Base-by-base conservation (phyloP, 2,113 vertebrate genomes). In the Engraulis encrasicolus region DNA sequence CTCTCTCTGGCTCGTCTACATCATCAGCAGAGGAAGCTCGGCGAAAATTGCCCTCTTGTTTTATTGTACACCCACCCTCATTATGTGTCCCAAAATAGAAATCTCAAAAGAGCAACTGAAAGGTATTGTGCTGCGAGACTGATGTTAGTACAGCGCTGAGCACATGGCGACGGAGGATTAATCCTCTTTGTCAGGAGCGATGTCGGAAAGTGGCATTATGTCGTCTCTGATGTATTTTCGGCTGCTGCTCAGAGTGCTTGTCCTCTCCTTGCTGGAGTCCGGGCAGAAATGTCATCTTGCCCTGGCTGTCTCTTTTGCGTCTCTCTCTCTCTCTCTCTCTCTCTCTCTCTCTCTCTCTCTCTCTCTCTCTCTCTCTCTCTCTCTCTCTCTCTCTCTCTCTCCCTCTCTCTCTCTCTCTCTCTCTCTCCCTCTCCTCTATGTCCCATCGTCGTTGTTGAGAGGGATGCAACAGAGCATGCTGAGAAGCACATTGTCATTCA, bases 161-260 rank as follows among this genome's bases (percentile, higher is more conserved):
- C 80, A 78, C 1, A 14, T 78, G 82, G 82, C 80, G 50, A 71
- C 37, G 71, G n/a, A n/a, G 83, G 77, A 86, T 84, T 86, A 88
- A 88, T 85, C 84, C 82, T 86, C 83, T 86, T 86, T 88, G 84
- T 86, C 84, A 86, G 87, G 80, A n/a, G 58, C 50, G 78, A 78
- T 84, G 84, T 82, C 79, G 74, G 82, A 20, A 19, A 81, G 82
- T 82, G 79, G 80, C 79, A 78, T 84, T 80, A 84, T 85, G 66
- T 79, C 83, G 82, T 45, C 45, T 85, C 40, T 78, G 83, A 79
- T 81, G 71, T 18, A 37, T 84, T 82, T 79, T 71, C 54, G 52
- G 83, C 40, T n/a, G 78, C 17, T 36, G 66, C 66, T 85, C n/a
- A 77, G 50, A 36, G 27, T 20, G 54, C 54, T 34, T 34, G 45